phyloP scores from a whole-genome alignment of 2,113 vertebrate species.

The Callospermophilus lateralis region DNA sequence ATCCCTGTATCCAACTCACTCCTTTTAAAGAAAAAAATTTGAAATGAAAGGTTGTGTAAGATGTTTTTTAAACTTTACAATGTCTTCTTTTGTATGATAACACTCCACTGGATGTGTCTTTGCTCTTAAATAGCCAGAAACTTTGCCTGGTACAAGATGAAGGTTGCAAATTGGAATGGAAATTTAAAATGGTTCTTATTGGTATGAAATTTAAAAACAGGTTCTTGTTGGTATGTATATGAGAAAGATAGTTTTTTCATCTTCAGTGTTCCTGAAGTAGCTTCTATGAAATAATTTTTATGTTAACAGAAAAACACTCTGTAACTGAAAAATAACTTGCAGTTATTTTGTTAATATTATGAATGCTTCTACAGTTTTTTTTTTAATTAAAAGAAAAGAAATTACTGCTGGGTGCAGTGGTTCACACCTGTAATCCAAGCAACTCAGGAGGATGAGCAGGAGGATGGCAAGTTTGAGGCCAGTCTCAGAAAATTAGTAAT shows the following conservation, averaged over 20 bases:
- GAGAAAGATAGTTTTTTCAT: background rate
- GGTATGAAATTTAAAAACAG: too few species aligned
- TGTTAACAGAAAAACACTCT: background rate
- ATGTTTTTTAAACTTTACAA: background rate
- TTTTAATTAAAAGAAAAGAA: too few species aligned
- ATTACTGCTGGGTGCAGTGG: too few species aligned
- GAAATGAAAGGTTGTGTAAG: background rate
- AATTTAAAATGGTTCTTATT: too few species aligned
- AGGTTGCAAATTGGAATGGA: background rate
- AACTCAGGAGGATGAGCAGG: too few species aligned
- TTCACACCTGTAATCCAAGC: too few species aligned
- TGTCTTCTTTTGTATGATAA: background rate
- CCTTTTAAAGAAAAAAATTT: background rate
- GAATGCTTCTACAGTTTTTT: background rate
- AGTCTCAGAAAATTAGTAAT: background rate
- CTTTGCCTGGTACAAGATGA: background rate
- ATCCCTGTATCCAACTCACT: too few species aligned
- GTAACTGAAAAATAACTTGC: background rate
- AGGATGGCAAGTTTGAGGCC: too few species aligned
- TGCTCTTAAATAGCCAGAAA: background rate
- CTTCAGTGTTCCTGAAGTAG: too few species aligned
- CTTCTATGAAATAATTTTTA: background rate
- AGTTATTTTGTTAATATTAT: background rate
- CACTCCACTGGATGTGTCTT: background rate
- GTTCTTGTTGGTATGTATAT: background rate